A percentile compares a stretch with the other conserved stretches of the same genome.
phyloP scores from a whole-genome alignment of 2,113 vertebrate species.

The Cololabis saira region DNA sequence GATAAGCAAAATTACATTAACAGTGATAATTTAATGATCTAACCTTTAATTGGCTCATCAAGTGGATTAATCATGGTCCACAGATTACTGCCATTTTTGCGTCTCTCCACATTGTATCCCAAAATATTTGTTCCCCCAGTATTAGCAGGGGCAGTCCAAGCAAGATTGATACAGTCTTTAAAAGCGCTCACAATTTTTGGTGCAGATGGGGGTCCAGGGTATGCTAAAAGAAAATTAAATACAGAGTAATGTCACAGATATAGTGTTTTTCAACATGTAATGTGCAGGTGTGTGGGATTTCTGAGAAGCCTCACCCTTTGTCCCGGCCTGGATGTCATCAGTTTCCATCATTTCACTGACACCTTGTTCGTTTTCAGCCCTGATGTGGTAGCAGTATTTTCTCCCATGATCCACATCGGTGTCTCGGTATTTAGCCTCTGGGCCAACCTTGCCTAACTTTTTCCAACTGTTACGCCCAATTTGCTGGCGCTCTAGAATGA shows the following conservation, averaged over 20 bases:
- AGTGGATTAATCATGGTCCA: slow-evolving; percentile 83
- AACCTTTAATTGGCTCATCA: slow-evolving; percentile 78
- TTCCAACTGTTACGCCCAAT: slow-evolving; percentile 86
- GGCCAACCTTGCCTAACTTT: slow-evolving; percentile 81
- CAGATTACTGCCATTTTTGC: slow-evolving; percentile 87
- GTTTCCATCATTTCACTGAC: slow-evolving; percentile 84
- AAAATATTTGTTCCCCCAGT: slow-evolving; percentile 82
- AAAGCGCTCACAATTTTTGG: slow-evolving; percentile 84
- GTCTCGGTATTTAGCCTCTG: slow-evolving; percentile 82
- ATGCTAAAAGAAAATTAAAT: slow-evolving; percentile 69
- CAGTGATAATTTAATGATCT: neutral
- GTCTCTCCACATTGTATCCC: slow-evolving; percentile 89
- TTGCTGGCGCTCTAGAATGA: slow-evolving; percentile 86
- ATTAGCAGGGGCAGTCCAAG: slow-evolving; percentile 84
- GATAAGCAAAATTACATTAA: no score
- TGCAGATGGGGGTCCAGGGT: slow-evolving; percentile 84
- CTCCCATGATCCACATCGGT: slow-evolving; percentile 82
- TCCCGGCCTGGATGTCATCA: slow-evolving; percentile 83
- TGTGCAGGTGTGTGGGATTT: neutral
- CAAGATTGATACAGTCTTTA: slow-evolving; percentile 82
- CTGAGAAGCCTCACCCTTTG: slow-evolving; percentile 80
- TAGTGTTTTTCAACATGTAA: neutral
- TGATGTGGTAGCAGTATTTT: slow-evolving; percentile 89
- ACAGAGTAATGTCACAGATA: neutral
- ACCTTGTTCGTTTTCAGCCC: slow-evolving; percentile 82